These are phyloP conservation scores for Carlito syrichta DNA, from an alignment of 2,113 vertebrate species.

Conservation along the genomic window DNA sequence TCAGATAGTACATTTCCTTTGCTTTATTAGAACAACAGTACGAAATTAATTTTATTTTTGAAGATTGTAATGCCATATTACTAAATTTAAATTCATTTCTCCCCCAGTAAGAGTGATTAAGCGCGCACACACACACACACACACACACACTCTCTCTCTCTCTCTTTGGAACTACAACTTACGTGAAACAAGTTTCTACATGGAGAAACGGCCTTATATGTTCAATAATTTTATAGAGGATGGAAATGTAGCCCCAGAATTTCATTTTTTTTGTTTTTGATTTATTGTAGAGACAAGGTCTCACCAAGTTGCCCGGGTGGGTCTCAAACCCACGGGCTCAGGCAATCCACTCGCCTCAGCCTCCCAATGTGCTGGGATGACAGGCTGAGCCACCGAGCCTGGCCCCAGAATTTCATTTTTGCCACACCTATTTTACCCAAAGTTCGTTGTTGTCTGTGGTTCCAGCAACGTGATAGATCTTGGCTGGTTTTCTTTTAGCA, in stretches of 20 bases:
- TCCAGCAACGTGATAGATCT: background rate
- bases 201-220: conserved; percentile 36
- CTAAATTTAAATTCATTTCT: conserved; percentile 65
- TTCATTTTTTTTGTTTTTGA: no score
- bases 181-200: conserved; percentile 14
- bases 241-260: background rate
- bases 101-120: background rate
- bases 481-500: background rate
- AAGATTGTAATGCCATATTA: conserved; percentile 58
- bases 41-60: conserved; percentile 56
- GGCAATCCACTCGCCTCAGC: no score
- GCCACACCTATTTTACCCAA: background rate
- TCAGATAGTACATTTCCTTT: background rate
- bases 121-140: background rate
- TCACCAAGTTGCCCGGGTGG: no score
- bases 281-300: no score
- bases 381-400: no score
- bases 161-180: conserved; percentile 27
- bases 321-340: no score
- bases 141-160: no score
- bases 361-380: no score
- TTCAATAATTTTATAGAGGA: conserved; percentile 29
- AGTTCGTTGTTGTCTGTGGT: background rate
- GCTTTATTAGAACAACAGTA: conserved; percentile 31
- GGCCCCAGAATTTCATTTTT: background rate